Conservation (phyloP, 1,140 invertebrate genomes). For the Manduca sexta region DNA sequence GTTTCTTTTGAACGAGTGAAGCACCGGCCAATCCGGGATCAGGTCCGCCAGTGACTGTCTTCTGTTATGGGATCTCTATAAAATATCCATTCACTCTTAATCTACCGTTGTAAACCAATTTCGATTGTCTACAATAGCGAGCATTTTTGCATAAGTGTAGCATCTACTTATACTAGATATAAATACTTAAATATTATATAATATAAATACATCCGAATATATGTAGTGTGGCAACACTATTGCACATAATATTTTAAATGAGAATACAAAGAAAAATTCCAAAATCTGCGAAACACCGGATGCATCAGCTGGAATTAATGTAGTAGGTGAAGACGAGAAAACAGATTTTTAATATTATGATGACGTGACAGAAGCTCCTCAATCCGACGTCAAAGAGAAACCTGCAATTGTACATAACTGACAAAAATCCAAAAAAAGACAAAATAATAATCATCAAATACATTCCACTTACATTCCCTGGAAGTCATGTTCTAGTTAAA, state of each 20-base stretch:
- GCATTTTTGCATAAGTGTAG: neutral
- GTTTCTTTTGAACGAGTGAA: slow-evolving; percentile 88
- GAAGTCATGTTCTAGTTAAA: slow-evolving; percentile 46
- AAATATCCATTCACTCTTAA: slow-evolving; percentile 62
- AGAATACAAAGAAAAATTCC: slow-evolving; percentile 41
- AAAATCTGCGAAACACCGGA: slow-evolving; percentile 61
- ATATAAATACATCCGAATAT: neutral
- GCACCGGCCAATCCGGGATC: slow-evolving; percentile 96
- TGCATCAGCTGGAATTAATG: slow-evolving; percentile 61
- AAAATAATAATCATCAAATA: slow-evolving; percentile 53
- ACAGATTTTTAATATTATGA: slow-evolving; percentile 31
- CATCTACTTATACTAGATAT: too few relatives aligned
- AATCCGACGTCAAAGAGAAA: slow-evolving; percentile 54
- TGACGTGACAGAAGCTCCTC: slow-evolving; percentile 61
- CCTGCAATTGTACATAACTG: slow-evolving; percentile 54
- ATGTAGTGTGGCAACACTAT: neutral
- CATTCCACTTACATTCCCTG: slow-evolving; percentile 68
- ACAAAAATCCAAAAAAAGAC: slow-evolving; percentile 25
- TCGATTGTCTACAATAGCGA: neutral
- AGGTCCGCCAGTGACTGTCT: slow-evolving; percentile 93
- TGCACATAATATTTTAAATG: neutral
- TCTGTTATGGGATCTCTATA: slow-evolving; percentile 75
- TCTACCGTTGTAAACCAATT: slow-evolving; percentile 6
- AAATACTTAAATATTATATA: neutral
- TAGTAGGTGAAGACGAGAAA: slow-evolving; percentile 36